Evolutionary conservation across 2,113 vertebrate species (phyloP).

Genomic region (Podarcis raffonei): DNA sequence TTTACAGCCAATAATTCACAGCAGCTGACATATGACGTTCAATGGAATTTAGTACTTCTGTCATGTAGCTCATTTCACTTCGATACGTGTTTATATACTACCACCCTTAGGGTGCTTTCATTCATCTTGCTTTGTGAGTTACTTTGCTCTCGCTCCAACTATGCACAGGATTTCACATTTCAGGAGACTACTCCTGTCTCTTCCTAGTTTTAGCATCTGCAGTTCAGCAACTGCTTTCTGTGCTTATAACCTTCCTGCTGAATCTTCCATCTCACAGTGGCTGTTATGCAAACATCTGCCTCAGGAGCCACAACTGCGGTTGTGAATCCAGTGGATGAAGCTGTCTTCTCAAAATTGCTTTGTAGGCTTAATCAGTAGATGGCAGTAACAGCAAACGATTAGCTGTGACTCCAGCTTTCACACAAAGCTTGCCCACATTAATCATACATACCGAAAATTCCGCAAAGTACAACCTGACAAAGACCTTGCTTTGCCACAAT

Average conservation of each 20-base stretch:
- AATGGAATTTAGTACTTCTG: background rate
- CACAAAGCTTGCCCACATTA: slow-evolving; percentile 49
- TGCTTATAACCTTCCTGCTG: background rate
- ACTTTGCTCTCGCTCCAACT: background rate
- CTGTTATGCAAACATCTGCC: background rate
- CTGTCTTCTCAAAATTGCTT: background rate
- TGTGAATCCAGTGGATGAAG: background rate
- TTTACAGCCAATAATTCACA: background rate
- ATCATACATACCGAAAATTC: slow-evolving; percentile 65
- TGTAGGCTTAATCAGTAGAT: slow-evolving; percentile 66
- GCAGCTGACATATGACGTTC: background rate
- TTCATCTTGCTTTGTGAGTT: background rate
- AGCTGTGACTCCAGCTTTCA: background rate
- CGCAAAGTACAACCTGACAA: slow-evolving; percentile 68
- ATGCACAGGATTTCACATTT: background rate
- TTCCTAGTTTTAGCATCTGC: background rate
- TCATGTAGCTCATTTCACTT: background rate
- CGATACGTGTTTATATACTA: background rate
- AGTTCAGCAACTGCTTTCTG: background rate
- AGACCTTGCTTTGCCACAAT: slow-evolving; percentile 75
- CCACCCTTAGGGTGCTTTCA: background rate
- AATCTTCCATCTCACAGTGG: background rate
- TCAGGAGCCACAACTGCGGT: background rate
- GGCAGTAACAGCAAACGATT: slow-evolving; percentile 70
- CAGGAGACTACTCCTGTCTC: background rate